Base-by-base conservation (phyloP, 2,888 invertebrate genomes). In the Alentia gelatinosa region DNA sequence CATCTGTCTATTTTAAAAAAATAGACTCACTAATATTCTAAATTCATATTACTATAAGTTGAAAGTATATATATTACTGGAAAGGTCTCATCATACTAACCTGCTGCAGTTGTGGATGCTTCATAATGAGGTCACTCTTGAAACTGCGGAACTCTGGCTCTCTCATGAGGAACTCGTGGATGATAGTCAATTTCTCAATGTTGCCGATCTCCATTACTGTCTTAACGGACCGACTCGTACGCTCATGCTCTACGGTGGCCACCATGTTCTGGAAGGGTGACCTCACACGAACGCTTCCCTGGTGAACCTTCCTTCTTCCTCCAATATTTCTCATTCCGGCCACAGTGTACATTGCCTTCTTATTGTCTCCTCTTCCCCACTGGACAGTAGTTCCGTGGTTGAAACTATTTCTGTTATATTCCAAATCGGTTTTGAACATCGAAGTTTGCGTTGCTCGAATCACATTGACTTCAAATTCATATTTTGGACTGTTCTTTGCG, bases 141-240 rank as follows among this genome's bases (percentile, higher is more conserved):
- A 86, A 86, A 47, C 47, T 47, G 12, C 47, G 42, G 86, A 86
- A 86, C 30, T 47, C 9, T 1, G 86, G 86, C 47, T 86, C 47
- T 26, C 35, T 15, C 86, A 86, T 86, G 47, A 33, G 1, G 12
- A 50, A 30, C 4, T 86, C 50, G 19, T 86, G 86, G 86, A 47
- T 42, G 86, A 86, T 86, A 23, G 86, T 86, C 9, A 86, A 33
- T 30, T 86, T 86, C 86, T 86, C 47, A 15, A 86, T 33, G 50
- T 86, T 86, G 30, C 86, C 86, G 15, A 86, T 30, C 86, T 86
- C 86, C 23, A 86, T 4, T n/a, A 86, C 86, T 23, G 86, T 86
- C 86, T 86, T 42, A 15, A 42, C 40, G 0, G 86, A 86, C 4
- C 47, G 42, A 1, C 47, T n/a, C 86, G 42, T 86, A 19, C 33